phyloP scores from a whole-genome alignment of 2,797 vertebrate genomes.

The Onychomys torridus region DNA sequence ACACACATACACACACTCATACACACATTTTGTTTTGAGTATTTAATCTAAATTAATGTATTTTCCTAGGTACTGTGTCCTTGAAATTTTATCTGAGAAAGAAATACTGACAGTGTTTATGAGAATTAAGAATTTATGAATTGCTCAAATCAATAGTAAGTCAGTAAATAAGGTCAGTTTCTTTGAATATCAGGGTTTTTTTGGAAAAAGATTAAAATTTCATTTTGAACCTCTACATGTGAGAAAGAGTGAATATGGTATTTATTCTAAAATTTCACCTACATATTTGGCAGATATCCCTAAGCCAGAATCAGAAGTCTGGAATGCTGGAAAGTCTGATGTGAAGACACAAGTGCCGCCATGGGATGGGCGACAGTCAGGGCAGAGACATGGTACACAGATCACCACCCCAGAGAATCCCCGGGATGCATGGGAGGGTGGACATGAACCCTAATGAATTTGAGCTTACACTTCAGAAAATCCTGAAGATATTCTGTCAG shows the following conservation, averaged over 20 bases:
- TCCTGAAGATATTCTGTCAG: background rate
- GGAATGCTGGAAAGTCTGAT: background rate
- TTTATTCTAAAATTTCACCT: background rate
- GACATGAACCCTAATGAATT: background rate
- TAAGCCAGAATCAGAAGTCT: background rate
- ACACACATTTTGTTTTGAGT: background rate
- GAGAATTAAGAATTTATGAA: background rate
- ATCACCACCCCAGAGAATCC: accelerated
- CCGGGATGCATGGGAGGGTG: background rate
- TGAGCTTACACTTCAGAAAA: background rate
- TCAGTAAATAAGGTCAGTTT: background rate
- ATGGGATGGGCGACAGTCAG: background rate
- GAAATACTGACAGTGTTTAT: conserved; percentile 18
- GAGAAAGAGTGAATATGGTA: background rate
- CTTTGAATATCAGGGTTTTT: background rate
- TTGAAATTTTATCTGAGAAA: background rate
- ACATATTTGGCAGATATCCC: background rate
- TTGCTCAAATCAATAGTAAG: background rate
- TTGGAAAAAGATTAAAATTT: conserved; percentile 39
- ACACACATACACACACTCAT: too few species aligned
- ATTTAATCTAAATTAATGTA: background rate
- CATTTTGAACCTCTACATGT: background rate
- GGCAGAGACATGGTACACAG: background rate
- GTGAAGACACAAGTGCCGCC: background rate
- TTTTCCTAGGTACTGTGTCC: background rate